Evolutionary conservation across 2,888 invertebrate species (phyloP).

Genomic region (Eilema depressum): DNA sequence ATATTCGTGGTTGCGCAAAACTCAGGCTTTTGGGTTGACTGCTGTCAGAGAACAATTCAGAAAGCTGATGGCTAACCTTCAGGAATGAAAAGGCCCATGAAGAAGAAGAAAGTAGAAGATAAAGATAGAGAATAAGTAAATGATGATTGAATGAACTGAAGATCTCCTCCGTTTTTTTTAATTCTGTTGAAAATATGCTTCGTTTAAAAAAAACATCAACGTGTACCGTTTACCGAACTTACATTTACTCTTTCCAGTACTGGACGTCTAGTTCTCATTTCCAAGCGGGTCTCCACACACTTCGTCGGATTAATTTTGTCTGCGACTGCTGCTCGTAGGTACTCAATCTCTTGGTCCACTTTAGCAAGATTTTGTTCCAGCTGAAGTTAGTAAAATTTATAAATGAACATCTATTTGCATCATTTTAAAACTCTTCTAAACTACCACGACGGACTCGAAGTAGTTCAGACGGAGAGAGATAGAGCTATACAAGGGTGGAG

Average conservation of each 20-base stretch:
- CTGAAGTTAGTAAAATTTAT: constrained; percentile 67
- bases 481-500: too few species aligned
- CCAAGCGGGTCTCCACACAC: constrained; percentile 94
- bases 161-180: neutral
- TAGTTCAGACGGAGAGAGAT: too few species aligned
- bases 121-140: neutral
- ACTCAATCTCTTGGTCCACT: constrained; percentile 91
- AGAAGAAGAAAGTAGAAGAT: neutral
- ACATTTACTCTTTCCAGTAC: constrained; percentile 89
- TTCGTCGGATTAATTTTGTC: constrained; percentile 94
- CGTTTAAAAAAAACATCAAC: neutral
- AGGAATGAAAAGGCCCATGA: too few species aligned
- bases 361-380: constrained; percentile 93
- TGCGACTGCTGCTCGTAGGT: constrained; percentile 90
- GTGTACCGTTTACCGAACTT: too few species aligned
- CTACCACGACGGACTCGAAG: too few species aligned
- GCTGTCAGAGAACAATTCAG: neutral
- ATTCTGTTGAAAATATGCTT: neutral
- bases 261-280: constrained; percentile 92
- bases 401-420: neutral
- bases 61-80: neutral
- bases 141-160: neutral
- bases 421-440: neutral
- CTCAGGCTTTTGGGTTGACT: too few species aligned
- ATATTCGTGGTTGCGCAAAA: too few species aligned